These are phyloP conservation scores for Corythaixoides concolor DNA, from an alignment of 2,113 vertebrate species.

Conservation along the genomic window DNA sequence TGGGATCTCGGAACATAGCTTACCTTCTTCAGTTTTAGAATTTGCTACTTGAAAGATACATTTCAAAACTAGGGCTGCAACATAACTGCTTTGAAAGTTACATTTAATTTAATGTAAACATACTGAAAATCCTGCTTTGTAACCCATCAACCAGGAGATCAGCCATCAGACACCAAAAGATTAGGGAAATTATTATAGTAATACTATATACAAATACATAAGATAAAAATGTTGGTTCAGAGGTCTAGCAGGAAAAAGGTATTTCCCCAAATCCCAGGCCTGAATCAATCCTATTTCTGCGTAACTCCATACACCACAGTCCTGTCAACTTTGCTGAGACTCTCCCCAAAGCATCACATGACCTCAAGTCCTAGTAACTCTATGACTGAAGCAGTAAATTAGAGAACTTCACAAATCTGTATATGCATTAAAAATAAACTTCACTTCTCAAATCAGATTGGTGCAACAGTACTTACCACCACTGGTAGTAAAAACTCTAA, in stretches of 20 bases:
- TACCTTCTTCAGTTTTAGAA: background rate
- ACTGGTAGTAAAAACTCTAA: background rate
- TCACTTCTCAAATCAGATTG: background rate
- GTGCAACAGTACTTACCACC: constrained; percentile 20
- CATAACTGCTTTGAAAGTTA: background rate
- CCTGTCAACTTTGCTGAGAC: background rate
- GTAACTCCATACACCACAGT: background rate
- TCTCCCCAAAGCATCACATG: background rate
- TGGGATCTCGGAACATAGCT: background rate
- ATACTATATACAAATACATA: background rate
- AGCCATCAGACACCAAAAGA: background rate
- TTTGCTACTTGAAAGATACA: background rate
- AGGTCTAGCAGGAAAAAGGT: background rate
- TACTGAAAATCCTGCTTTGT: background rate
- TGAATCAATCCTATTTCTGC: background rate
- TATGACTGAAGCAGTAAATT: background rate
- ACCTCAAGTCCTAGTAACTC: background rate
- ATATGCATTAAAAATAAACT: background rate
- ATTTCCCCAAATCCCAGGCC: background rate
- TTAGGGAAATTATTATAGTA: background rate
- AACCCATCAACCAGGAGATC: background rate
- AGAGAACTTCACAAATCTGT: background rate
- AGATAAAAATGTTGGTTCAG: background rate
- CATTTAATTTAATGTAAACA: background rate
- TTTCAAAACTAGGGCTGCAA: background rate